These are phyloP conservation scores for Melanotaenia duboulayi DNA, from an alignment of 2,113 vertebrate genomes.

Conservation along the genomic window DNA sequence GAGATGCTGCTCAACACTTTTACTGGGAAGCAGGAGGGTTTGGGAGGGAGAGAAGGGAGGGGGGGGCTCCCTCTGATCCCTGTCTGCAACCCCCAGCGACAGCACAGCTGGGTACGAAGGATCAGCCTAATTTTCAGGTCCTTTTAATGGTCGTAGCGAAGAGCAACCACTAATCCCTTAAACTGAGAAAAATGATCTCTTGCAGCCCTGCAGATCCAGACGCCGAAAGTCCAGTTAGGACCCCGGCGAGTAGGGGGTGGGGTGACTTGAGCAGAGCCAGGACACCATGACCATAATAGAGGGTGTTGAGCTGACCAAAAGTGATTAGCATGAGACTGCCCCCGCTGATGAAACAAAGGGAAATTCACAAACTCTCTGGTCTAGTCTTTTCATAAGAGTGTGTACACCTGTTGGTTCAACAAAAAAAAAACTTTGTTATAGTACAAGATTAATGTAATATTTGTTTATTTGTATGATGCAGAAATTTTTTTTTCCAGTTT, in stretches of 20 bases:
- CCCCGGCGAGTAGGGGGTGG: constrained; percentile 30
- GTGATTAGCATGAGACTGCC: constrained; percentile 66
- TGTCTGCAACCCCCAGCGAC: constrained; percentile 67
- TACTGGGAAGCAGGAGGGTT: constrained; percentile 38
- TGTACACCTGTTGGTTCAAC: background rate
- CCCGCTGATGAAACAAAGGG: constrained; percentile 56
- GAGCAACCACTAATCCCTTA: constrained; percentile 78
- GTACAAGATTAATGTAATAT: background rate
- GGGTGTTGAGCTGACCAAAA: constrained; percentile 50
- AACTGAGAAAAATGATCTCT: constrained; percentile 78
- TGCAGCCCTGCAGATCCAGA: constrained; percentile 56
- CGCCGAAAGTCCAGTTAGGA: constrained; percentile 67
- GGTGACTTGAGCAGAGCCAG: constrained; percentile 40
- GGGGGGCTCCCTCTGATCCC: constrained; percentile 58
- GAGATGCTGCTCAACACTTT: constrained; percentile 58
- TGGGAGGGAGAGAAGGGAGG: background rate
- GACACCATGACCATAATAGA: constrained; percentile 56
- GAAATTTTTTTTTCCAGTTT: constrained; percentile 28
- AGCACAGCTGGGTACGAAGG: constrained; percentile 76
- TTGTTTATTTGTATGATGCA: constrained; percentile 45
- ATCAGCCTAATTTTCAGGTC: constrained; percentile 82
- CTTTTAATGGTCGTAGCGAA: constrained; percentile 75
- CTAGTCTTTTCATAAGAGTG: background rate
- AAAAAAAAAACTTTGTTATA: constrained; percentile 8
- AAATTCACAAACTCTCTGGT: constrained; percentile 23